Base-by-base conservation (phyloP, 2,888 invertebrate species). In the Papilio protenor region DNA sequence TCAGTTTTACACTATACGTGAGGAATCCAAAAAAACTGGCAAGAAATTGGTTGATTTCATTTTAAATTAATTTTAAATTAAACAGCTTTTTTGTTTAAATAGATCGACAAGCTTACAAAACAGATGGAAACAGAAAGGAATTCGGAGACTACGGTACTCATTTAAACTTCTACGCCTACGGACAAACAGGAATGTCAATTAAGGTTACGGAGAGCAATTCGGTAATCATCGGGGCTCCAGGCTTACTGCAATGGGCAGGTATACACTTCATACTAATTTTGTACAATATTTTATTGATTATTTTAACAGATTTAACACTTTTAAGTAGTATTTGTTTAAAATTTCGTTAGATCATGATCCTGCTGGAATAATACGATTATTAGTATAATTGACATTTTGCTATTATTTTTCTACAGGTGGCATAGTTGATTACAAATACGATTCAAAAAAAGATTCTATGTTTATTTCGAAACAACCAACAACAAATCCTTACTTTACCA, bases 171-270 rank as follows among this genome's bases (percentile, higher is more conserved):
- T 95, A 94, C 81, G 95, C 94, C 0, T 94, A 95, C 78, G 95
- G 95, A 0, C 92, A 95, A 85, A 91, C 92, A 0, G 96, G 96
- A 3, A 92, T 95, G 81, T 94, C 96, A 0, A 83, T 92, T 3
- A 95, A 95, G 79, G 92, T 95, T 4, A 89, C 94, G 0, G 90
- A 89, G 2, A 86, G 88, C 52, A 87, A 89, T 45, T 92, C 91
- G 75, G 81, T 96, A 21, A 85, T 96, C 10, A 85, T 96, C 21
- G 96, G 96, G 5, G 95, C 96, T 0, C 96, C 96, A 4, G 96
- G 96, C 0, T 90, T 96, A n/a, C 87, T 93, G 76, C 95, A 95
- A 72, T 96, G 96, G 96, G 93, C 94, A 81, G 96, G 96, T 90
- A 85, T 83, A 64, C 6, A n/a, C 73, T 78, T 52, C 16, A 18